Conservation (phyloP, 2,797 vertebrate genomes). For the Synaphobranchus kaupii region DNA sequence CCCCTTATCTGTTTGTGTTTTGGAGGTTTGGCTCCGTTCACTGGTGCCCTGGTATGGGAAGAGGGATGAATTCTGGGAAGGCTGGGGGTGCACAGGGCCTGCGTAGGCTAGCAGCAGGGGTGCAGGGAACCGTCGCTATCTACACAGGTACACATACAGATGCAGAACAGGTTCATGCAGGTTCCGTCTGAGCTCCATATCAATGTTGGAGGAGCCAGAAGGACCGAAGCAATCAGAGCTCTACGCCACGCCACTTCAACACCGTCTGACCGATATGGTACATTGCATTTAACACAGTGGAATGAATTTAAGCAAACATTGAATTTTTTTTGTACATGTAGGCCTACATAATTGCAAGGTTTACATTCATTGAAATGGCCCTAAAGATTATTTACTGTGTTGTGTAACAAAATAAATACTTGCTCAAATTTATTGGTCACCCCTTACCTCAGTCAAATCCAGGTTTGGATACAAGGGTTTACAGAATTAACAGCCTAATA, state of each 20-base stretch:
- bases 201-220: not conserved
- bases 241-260: not conserved
- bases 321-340: not conserved
- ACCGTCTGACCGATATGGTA: not conserved
- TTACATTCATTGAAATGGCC: not conserved
- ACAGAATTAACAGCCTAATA: not conserved
- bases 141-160: not conserved
- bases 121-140: not conserved
- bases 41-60: not conserved
- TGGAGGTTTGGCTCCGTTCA: not conserved
- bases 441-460: not conserved
- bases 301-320: not conserved
- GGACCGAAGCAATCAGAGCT: not conserved
- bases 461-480: not conserved
- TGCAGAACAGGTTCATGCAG: not conserved
- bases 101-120: not conserved
- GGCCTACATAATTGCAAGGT: not conserved
- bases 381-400: not conserved
- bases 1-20: not conserved
- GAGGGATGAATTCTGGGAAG: not conserved
- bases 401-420: not conserved
- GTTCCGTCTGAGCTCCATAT: too few species aligned
- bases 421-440: not conserved
- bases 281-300: not conserved
- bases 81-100: not conserved